Conservation (phyloP, 2,113 vertebrate species). For the Toxotes jaculatrix region DNA sequence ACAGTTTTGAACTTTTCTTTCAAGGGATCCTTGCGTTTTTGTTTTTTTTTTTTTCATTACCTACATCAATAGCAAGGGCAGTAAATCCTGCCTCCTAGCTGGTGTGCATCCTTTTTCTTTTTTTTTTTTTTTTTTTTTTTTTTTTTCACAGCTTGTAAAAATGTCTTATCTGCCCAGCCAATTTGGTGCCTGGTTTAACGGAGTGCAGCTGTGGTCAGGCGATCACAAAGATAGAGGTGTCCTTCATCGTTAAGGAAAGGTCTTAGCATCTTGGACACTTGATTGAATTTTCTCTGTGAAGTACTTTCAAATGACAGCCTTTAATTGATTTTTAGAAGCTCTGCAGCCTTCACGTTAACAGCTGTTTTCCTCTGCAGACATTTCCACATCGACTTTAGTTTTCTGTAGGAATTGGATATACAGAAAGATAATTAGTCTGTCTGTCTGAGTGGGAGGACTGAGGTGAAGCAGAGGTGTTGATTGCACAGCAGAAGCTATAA, state of each 20-base stretch:
- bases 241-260: conserved; percentile 1
- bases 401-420: background rate
- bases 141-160: conserved; percentile 6
- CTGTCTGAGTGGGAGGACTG: background rate
- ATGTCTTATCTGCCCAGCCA: conserved; percentile 22
- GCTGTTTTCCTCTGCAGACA: background rate
- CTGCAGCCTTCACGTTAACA: background rate
- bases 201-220: conserved; percentile 14
- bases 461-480: background rate
- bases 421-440: background rate
- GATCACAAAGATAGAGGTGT: conserved; percentile 9
- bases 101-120: background rate
- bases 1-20: conserved; percentile 4
- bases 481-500: background rate
- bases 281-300: conserved; percentile 6
- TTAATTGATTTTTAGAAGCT: conserved; percentile 17
- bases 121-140: background rate
- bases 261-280: background rate
- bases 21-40: background rate
- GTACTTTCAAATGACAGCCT: conserved; percentile 12
- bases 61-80: background rate
- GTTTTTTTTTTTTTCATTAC: background rate
- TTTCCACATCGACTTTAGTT: background rate
- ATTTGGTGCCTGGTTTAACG: background rate
- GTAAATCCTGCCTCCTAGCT: background rate